Base-by-base conservation (phyloP, 1,140 invertebrate species). In the Conus ventricosus region DNA sequence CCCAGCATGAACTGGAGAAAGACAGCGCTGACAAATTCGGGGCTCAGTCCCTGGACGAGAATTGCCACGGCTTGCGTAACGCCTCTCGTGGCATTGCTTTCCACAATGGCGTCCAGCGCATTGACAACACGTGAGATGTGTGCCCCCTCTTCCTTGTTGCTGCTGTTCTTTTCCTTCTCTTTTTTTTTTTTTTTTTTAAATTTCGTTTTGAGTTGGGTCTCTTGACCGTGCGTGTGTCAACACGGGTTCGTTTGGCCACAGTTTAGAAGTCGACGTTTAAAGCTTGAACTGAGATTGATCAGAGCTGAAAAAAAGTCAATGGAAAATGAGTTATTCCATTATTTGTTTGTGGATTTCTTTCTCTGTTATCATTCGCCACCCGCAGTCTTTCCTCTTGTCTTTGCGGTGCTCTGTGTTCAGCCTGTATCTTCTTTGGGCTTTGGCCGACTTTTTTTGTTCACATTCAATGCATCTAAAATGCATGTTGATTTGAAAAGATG, bases 1-100 rank as follows among this genome's bases (percentile, higher is more conserved):
- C 95, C 39, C 95, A 98, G 93, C 97, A 98, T 95, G 97, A 98
- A 94, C 95, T 99, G 80, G 98, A 99, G 95, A 96, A 97, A 23
- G 98, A 99, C 95, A 96, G 98, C 60, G 96, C 97, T 55, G 97
- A 98, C 94, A 99, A 99, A 95, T 97, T 98, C 95, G 97, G 97
- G 71, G 97, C 98, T 7, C 96, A 98, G 84, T 97, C 97, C 76
- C 97, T 99, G 88, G 98, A 99, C 95, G 96, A 96, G 55, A 96
- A 97, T 94, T 98, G 98, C 94, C 95, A 96, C 91, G 97, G 97
- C 92, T 95, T 99, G 75, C 98, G 97, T 93, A 98, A 99, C 95
- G 97, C 96, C 90, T 98, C 97, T 39, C 95, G 97, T 91, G 98
- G 97, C 39, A 97, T 99, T 88, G 97, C 98, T 92, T 98, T 97